These are phyloP conservation scores for Rhadina sibilatrix DNA, from an alignment of 2,113 vertebrate genomes.

Conservation along the genomic window DNA sequence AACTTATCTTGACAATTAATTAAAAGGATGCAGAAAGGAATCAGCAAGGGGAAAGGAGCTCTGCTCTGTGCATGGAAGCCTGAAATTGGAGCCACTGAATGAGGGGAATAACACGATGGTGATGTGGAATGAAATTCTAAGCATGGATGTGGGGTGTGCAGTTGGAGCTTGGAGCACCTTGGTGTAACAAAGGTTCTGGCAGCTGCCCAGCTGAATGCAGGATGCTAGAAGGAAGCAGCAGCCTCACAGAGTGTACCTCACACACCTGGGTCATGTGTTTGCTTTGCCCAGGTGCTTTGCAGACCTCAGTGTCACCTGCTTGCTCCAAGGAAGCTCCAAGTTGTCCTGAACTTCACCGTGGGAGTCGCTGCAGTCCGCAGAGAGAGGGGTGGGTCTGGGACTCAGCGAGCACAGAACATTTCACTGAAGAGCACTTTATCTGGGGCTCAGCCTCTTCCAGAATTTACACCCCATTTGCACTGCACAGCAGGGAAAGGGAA, in stretches of 20 bases:
- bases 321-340: background rate
- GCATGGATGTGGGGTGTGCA: background rate
- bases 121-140: background rate
- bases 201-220: background rate
- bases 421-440: background rate
- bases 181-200: background rate
- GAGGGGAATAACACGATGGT: background rate
- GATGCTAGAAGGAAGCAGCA: background rate
- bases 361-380: background rate
- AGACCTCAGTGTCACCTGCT: background rate
- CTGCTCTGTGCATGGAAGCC: background rate
- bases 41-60: background rate
- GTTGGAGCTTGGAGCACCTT: background rate
- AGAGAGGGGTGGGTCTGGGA: background rate
- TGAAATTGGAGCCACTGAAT: background rate
- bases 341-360: background rate
- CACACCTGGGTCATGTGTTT: rapidly evolving
- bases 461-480: background rate
- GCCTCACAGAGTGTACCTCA: background rate
- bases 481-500: background rate
- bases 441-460: background rate
- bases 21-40: background rate
- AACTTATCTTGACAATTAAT: slow-evolving; percentile 13
- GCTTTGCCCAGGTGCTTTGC: background rate
- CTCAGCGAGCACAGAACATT: background rate